Percentiles rank a stretch among this genome's conserved stretches.
phyloP scores from a whole-genome alignment of 2,888 invertebrate species.

The Chromoteleia sp. region DNA sequence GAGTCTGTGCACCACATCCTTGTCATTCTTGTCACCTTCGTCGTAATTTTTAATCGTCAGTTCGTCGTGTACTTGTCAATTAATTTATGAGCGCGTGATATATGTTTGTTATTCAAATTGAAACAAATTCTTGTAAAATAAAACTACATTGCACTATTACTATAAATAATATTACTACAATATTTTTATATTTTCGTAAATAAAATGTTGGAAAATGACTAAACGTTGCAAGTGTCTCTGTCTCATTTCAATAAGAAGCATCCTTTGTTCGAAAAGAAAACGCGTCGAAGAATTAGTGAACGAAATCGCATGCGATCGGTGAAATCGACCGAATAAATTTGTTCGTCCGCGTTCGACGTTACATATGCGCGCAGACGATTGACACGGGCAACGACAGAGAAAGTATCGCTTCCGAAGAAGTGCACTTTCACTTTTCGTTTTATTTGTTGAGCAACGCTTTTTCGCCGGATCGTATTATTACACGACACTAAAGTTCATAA shows the following conservation, averaged over 20 bases:
- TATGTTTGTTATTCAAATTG: slow-evolving; percentile 11
- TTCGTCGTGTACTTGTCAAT: slow-evolving; percentile 51
- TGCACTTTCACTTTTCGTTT: slow-evolving; percentile 80
- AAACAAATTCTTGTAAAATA: slow-evolving; percentile 43
- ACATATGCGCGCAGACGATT: slow-evolving; percentile 73
- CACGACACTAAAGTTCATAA: slow-evolving; percentile 47
- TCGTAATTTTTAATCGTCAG: slow-evolving; percentile 27
- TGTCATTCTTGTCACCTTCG: slow-evolving; percentile 21
- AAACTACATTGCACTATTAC: background rate
- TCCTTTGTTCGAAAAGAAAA: slow-evolving; percentile 46
- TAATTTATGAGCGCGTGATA: slow-evolving; percentile 74
- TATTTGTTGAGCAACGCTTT: slow-evolving; percentile 75
- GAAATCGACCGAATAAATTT: slow-evolving; percentile 66
- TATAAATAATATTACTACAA: slow-evolving; percentile 12
- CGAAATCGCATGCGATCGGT: slow-evolving; percentile 46
- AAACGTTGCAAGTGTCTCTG: background rate
- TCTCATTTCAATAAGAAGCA: slow-evolving; percentile 11
- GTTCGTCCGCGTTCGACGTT: slow-evolving; percentile 70
- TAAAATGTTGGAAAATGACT: slow-evolving; percentile 66
- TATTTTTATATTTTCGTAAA: slow-evolving; percentile 74
- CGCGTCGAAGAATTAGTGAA: slow-evolving; percentile 50
- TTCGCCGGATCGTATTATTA: slow-evolving; percentile 50
- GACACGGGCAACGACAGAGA: slow-evolving; percentile 77
- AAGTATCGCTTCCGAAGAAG: slow-evolving; percentile 75
- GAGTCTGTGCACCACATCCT: too few relatives aligned